Evolutionary conservation across 2,797 vertebrate species (phyloP).

Genomic region (Enteromius viviparus): DNA sequence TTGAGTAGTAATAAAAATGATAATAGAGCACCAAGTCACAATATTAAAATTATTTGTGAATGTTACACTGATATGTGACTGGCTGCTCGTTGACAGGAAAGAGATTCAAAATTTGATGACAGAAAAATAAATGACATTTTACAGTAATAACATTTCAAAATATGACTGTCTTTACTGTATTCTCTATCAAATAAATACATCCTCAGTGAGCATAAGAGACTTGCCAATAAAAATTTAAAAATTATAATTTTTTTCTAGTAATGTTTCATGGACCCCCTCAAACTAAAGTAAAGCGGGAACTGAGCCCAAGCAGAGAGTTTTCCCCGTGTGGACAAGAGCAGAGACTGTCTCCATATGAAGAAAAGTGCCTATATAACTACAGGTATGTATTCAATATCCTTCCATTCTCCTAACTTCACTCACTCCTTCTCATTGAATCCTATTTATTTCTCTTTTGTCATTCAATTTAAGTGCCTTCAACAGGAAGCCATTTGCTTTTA

Average conservation of each 20-base stretch:
- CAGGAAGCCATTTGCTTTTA: conserved; percentile 85
- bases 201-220: background rate
- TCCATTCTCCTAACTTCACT: background rate
- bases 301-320: conserved; percentile 83
- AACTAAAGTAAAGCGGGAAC: conserved; percentile 90
- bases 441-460: conserved; percentile 37
- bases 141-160: background rate
- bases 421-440: background rate
- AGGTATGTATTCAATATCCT: conserved; percentile 74
- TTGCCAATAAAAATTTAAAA: background rate
- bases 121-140: background rate
- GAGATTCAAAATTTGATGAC: background rate
- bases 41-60: background rate
- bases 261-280: conserved; percentile 87
- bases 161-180: background rate
- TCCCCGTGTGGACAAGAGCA: conserved; percentile 87
- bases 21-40: background rate
- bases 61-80: background rate
- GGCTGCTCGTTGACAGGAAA: background rate
- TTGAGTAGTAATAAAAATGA: background rate
- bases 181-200: background rate
- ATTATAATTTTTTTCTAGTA: conserved; percentile 79
- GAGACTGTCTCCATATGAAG: conserved; percentile 81
- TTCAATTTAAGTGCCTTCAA: conserved; percentile 85
- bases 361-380: conserved; percentile 95